Conservation (phyloP, 1,140 invertebrate genomes). For the Platyura marginata region DNA sequence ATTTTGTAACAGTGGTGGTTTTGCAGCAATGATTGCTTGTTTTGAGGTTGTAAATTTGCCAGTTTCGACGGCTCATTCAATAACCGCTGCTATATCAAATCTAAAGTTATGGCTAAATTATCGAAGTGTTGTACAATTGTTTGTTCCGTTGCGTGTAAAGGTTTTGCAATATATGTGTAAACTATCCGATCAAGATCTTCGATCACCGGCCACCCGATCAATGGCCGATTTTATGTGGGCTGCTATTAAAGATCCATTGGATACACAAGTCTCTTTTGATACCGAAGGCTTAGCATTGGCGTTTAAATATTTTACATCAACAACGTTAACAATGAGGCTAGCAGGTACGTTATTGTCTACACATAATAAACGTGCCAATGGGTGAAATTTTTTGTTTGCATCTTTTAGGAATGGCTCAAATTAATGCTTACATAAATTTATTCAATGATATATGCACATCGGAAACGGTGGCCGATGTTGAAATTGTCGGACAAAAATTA, state of each 20-base stretch:
- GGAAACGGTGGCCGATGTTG: slow-evolving; percentile 65
- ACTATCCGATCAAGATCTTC: slow-evolving; percentile 75
- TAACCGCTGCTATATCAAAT: slow-evolving; percentile 79
- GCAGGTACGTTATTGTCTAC: slow-evolving; percentile 31
- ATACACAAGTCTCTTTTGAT: slow-evolving; percentile 72
- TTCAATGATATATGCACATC: slow-evolving; percentile 80
- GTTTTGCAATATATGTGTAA: slow-evolving; percentile 87
- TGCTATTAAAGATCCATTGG: slow-evolving; percentile 77
- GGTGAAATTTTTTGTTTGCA: too few species aligned
- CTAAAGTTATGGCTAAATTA: slow-evolving; percentile 90
- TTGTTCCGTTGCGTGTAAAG: slow-evolving; percentile 66
- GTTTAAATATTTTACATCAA: slow-evolving; percentile 88
- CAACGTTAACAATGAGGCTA: slow-evolving; percentile 79
- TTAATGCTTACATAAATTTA: slow-evolving; percentile 80
- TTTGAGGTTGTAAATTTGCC: slow-evolving; percentile 70
- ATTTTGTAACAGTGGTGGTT: slow-evolving; percentile 77
- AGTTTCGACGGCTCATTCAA: slow-evolving; percentile 71
- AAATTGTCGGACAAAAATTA: slow-evolving; percentile 63
- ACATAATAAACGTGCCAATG: too few species aligned
- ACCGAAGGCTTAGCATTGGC: slow-evolving; percentile 75
- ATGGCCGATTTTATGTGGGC: slow-evolving; percentile 94
- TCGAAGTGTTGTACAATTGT: slow-evolving; percentile 67
- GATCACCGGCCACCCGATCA: slow-evolving; percentile 65
- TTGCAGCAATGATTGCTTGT: slow-evolving; percentile 65
- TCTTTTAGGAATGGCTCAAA: slow-evolving; percentile 62